Base-by-base conservation (phyloP, 2,888 invertebrate genomes). In the Aplocera efformata region DNA sequence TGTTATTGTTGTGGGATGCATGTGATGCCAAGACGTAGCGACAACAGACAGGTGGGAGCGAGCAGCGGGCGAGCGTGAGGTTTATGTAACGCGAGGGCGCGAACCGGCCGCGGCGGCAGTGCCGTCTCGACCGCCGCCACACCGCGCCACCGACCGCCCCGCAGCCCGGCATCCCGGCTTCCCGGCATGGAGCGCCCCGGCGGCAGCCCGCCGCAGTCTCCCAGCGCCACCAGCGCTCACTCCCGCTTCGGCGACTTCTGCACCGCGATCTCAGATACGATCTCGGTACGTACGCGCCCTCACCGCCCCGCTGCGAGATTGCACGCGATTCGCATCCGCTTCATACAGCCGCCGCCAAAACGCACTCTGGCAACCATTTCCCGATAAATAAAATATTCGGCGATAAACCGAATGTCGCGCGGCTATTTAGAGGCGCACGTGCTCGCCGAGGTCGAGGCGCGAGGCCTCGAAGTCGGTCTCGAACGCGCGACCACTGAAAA, bases 231-330 rank as follows among this genome's bases (percentile, higher is more conserved):
- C 44, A 25, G 28, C 60, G 62, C 78, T 52, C 52, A 52, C 41
- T 70, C 75, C 63, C 78, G 83, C 72, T 88, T 88, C 74, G 83
- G 86, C 64, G 86, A 86, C 66, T 84, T 88, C 79, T 88, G 88
- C 81, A 83, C 64, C 79, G 88, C 88, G 61, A 72, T 88, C 77
- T 81, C 86, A 56, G 88, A 85, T 69, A 85, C 86, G 53, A 59
- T 88, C 66, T 77, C 88, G 82, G 86, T 88, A 88, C 71, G 86
- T 86, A 77, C 60, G 44, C 42, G 38, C 49, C 44, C 46, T 45
- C 60, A 37, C 54, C 54, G 48, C 45, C 38, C 44, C 43, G 40
- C 40, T 47, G 42, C 50, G 34, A 53, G 53, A 35, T 47, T 49
- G 53, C 56, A 52, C 51, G 33, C 38, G 45, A 53, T 43, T 49